Base-by-base conservation (phyloP, 2,113 vertebrate species). In the Hemibagrus wyckioides region DNA sequence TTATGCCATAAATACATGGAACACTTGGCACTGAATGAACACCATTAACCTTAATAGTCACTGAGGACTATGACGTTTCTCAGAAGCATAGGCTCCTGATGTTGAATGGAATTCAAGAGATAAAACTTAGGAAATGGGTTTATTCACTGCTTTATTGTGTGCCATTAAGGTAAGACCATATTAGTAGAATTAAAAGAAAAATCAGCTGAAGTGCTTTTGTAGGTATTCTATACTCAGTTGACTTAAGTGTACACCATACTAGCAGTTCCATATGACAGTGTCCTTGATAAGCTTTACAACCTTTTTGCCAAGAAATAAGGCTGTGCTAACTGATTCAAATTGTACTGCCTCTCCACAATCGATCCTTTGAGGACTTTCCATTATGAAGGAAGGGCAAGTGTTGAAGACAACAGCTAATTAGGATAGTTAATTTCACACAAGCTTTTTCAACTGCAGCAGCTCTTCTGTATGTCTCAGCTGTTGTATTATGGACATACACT, bases 401-500 rank as follows among this genome's bases (percentile, higher is more conserved):
- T 88, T 88, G 90, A 90, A 92, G 91, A 94, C 90, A 90, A 93
- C 92, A 93, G 92, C 91, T 93, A 94, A 94, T 94, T 94, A 93
- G 93, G 92, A 93, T 92, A 86, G 91, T 90, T 93, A 93, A 93
- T 93, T 57, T 39, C 21, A 84, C 33, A 69, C 17, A 44, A 44
- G 36, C 71, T 25, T 28, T 4, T 25, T 6, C 23, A 76, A 48
- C 41, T 15, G 23, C 90, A 87, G 91, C 91, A 54, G n/a, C 48
- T 69, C 21, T 14, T 19, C 48, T 54, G 44, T 44, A 44, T 44
- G 44, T 50, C 56, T 87, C 89, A 88, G 87, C 86, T 91, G 87
- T 89, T 89, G 75, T 82, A 25, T 44, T 44, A n/a, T n/a, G n/a
- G n/a, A 44, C 44, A 44, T 7, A 44, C 44, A 44, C 44, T 44